phyloP scores from a whole-genome alignment of 2,797 vertebrate species.

The Caiman crocodilus region DNA sequence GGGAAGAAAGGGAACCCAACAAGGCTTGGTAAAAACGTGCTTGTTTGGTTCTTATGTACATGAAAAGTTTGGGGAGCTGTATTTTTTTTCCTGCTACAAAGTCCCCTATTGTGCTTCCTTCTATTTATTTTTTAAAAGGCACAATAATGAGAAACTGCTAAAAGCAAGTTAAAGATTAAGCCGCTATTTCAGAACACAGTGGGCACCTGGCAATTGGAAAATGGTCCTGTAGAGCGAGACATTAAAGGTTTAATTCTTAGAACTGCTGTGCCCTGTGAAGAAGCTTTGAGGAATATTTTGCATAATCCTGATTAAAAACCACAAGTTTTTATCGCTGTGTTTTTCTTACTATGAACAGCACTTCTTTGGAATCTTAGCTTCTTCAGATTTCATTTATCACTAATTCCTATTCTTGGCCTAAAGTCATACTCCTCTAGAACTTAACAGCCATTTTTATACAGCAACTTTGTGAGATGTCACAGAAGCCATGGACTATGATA shows the following conservation, averaged over 20 bases:
- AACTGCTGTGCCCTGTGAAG: background rate
- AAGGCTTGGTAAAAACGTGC: slow-evolving; percentile 31
- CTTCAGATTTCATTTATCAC: background rate
- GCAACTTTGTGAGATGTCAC: background rate
- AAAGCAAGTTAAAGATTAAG: slow-evolving; percentile 32
- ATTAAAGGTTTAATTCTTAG: slow-evolving; percentile 34
- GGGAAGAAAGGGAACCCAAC: background rate
- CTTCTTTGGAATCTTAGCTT: background rate
- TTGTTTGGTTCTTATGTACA: background rate
- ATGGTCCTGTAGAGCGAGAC: background rate
- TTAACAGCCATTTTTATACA: background rate
- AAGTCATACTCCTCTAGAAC: background rate
- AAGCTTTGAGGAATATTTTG: background rate
- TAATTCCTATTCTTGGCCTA: background rate
- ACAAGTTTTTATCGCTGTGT: background rate
- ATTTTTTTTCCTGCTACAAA: background rate
- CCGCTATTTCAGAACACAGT: slow-evolving; percentile 36
- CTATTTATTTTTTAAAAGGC: slow-evolving; percentile 27
- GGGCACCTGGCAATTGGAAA: slow-evolving; percentile 22
- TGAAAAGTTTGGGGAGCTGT: background rate
- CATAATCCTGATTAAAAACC: slow-evolving; percentile 28
- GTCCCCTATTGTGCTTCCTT: slow-evolving; percentile 17
- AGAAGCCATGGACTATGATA: no score
- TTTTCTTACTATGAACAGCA: background rate
- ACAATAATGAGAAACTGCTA: slow-evolving; percentile 16